A percentile compares a stretch with the other conserved stretches of the same genome.
Evolutionary conservation across 2,113 vertebrate genomes (phyloP).

Genomic region (Elaphurus davidianus): DNA sequence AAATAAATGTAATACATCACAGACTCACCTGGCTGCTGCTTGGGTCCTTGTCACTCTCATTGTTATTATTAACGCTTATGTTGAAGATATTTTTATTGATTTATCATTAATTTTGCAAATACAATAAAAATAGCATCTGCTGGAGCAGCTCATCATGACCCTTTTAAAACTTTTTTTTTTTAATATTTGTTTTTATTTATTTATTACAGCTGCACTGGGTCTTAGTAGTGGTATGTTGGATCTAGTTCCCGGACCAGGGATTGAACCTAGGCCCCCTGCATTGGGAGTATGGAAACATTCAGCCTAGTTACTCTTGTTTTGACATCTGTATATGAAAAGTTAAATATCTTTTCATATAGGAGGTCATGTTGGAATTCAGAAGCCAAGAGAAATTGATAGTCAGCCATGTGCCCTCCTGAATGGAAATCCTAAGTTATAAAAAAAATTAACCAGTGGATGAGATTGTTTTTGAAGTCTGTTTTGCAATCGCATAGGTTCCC

Average conservation of each 20-base stretch:
- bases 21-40: background rate
- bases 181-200: background rate
- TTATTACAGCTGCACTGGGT: background rate
- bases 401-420: background rate
- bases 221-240: background rate
- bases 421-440: background rate
- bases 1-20: background rate
- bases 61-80: background rate
- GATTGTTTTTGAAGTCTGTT: background rate
- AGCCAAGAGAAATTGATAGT: background rate
- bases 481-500: background rate
- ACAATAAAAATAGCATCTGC: background rate
- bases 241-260: background rate
- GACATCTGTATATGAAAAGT: slow-evolving; percentile 12
- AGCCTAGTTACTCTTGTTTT: background rate
- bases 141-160: background rate
- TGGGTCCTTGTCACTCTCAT: background rate
- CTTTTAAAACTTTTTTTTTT: background rate
- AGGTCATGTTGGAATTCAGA: background rate
- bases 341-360: background rate
- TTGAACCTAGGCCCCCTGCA: background rate
- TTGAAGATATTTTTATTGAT: background rate
- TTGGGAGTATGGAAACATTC: background rate
- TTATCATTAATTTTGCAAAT: background rate
- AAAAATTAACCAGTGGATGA: background rate